Evolutionary conservation across 2,888 invertebrate species (phyloP).

Genomic region (Chouioia cunea): DNA sequence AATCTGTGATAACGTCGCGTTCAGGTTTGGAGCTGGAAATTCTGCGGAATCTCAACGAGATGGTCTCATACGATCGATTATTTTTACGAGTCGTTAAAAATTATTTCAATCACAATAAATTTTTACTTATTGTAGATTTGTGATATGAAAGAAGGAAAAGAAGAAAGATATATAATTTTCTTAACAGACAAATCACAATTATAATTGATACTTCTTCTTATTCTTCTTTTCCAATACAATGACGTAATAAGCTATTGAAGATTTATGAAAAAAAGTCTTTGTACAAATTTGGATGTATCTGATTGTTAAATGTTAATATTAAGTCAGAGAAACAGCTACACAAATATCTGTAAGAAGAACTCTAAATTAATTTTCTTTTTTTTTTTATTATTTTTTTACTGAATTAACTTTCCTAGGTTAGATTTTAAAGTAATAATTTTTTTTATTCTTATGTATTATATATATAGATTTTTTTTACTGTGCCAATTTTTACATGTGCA

Average conservation of each 20-base stretch:
- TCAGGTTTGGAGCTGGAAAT: conserved; percentile 82
- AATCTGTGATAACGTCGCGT: conserved; percentile 79
- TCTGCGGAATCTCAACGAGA: conserved; percentile 80
- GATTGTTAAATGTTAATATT: conserved; percentile 45
- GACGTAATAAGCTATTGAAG: conserved; percentile 34
- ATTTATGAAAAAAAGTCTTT: conserved; percentile 36
- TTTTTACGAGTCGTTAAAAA: conserved; percentile 73
- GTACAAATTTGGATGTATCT: conserved; percentile 46
- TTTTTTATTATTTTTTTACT: conserved; percentile 7
- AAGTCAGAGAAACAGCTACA: conserved; percentile 34
- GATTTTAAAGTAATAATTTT: not conserved
- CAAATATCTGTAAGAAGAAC: conserved; percentile 16
- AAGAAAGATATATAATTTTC: conserved; percentile 27
- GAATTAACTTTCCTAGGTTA: not conserved
- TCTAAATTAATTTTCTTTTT: conserved; percentile 17
- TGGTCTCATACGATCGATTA: conserved; percentile 83
- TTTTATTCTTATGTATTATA: conserved; percentile 2
- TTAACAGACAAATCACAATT: conserved; percentile 13
- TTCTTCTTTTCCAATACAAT: conserved; percentile 27
- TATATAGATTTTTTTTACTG: conserved; percentile 24
- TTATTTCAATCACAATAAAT: conserved; percentile 6
- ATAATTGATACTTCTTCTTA: conserved; percentile 23
- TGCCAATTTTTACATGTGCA: conserved; percentile 46
- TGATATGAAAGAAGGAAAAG: conserved; percentile 42
- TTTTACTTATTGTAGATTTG: conserved; percentile 41